Evolutionary conservation across 2,113 vertebrate genomes (phyloP).

Genomic region (Poeciliopsis turrubarensis): DNA sequence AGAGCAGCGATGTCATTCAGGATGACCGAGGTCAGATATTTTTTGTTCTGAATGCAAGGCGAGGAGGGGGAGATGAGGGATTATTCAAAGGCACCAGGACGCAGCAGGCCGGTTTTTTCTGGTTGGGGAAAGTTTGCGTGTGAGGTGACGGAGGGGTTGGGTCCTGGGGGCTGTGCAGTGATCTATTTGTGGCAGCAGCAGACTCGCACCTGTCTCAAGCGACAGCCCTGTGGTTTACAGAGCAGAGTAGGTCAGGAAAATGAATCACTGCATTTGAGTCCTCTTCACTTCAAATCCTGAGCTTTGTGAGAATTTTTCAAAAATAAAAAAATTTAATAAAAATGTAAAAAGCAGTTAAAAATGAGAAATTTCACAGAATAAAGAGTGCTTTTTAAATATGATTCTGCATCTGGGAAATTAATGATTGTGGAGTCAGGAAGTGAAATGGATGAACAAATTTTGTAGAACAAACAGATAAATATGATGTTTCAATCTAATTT

Average conservation of each 20-base stretch:
- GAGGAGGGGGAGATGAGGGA: background rate
- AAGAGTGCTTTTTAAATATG: background rate
- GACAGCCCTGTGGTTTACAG: conserved; percentile 12
- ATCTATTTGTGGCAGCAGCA: conserved; percentile 61
- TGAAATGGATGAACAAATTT: background rate
- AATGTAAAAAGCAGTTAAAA: background rate
- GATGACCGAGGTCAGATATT: conserved; percentile 44
- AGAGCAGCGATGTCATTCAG: conserved; percentile 41
- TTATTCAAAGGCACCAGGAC: conserved; percentile 43
- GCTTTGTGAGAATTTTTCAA: background rate
- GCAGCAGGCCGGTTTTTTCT: conserved; percentile 33
- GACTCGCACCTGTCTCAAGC: conserved; percentile 59
- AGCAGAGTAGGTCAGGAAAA: background rate
- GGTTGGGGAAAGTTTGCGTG: background rate
- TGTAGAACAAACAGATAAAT: conserved; percentile 51
- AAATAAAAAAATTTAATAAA: background rate
- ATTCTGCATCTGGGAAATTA: background rate
- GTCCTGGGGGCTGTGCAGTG: conserved; percentile 2
- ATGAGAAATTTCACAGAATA: conserved; percentile 15
- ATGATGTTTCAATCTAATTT: conserved; percentile 50
- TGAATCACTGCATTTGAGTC: conserved; percentile 5
- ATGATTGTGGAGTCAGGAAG: background rate
- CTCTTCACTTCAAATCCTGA: background rate
- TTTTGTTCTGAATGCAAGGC: conserved; percentile 26
- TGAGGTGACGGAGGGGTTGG: background rate